Percentiles rank a stretch among this genome's conserved stretches.
Evolutionary conservation across 2,888 invertebrate species (phyloP).

Genomic region (Nephrotoma guestfalica): DNA sequence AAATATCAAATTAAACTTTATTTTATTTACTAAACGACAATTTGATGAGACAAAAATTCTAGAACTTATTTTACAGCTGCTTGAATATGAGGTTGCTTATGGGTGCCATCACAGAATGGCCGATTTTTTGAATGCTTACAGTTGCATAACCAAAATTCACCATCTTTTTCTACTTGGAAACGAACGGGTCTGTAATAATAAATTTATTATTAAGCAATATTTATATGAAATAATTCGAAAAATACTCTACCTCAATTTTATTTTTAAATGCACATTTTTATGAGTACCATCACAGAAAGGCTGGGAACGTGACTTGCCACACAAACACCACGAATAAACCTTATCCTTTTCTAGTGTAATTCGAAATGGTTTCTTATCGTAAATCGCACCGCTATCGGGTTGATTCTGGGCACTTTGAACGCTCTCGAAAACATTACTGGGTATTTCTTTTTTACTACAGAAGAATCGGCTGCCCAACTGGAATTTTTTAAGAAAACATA

Average conservation of each 20-base stretch:
- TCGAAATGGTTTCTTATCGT: conserved; percentile 83
- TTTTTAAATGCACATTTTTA: conserved; percentile 56
- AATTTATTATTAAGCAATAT: not conserved
- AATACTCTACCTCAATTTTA: conserved; percentile 45
- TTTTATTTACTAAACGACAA: not conserved
- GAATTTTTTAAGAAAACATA: not conserved
- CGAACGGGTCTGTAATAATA: conserved; percentile 51
- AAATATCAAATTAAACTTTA: not conserved
- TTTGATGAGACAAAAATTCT: not conserved
- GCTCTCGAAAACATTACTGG: conserved; percentile 46
- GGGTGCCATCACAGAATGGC: conserved; percentile 96
- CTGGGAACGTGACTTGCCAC: conserved; percentile 83
- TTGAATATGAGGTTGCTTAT: conserved; percentile 58
- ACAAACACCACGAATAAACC: conserved; percentile 82
- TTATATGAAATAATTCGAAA: not conserved
- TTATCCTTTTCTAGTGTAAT: conserved; percentile 56
- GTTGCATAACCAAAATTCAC: conserved; percentile 94
- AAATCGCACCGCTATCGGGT: conserved; percentile 56
- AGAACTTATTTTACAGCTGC: conserved; percentile 25
- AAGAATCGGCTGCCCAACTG: not conserved
- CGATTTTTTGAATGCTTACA: conserved; percentile 89
- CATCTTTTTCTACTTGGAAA: conserved; percentile 73
- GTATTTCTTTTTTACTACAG: conserved; percentile 35
- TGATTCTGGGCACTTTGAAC: conserved; percentile 49
- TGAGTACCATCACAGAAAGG: conserved; percentile 94